These are phyloP conservation scores for Daphoenositta chrysoptera DNA, from an alignment of 2,113 vertebrate species.

Conservation along the genomic window DNA sequence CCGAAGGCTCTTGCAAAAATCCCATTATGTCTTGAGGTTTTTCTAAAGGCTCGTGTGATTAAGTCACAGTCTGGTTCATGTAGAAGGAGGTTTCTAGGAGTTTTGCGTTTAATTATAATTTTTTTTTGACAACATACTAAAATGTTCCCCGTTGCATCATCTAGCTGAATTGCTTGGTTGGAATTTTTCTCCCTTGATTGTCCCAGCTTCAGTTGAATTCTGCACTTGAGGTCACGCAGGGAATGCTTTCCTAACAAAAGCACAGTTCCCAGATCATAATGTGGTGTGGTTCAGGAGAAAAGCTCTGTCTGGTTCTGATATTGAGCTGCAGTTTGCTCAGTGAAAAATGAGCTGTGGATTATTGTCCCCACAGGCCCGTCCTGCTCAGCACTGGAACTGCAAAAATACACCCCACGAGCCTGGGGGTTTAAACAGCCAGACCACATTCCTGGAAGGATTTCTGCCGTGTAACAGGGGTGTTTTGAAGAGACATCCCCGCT, in stretches of 20 bases:
- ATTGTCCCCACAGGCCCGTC: not conserved
- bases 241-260: not conserved
- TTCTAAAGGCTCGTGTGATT: not conserved
- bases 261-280: not conserved
- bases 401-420: not conserved
- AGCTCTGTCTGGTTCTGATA: not conserved
- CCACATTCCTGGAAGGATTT: not conserved
- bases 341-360: not conserved
- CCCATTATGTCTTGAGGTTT: not conserved
- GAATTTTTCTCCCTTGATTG: not conserved
- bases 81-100: not conserved
- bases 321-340: not conserved
- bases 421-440: not conserved
- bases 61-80: not conserved
- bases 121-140: not conserved
- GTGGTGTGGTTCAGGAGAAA: not conserved
- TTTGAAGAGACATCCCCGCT: not conserved
- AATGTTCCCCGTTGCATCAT: not conserved
- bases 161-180: not conserved
- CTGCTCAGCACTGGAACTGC: not conserved
- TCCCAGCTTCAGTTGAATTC: not conserved
- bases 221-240: not conserved
- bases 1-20: not conserved
- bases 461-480: not conserved
- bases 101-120: not conserved